Evolutionary conservation across 2,113 vertebrate genomes (phyloP).

Genomic region (Mellivora capensis): DNA sequence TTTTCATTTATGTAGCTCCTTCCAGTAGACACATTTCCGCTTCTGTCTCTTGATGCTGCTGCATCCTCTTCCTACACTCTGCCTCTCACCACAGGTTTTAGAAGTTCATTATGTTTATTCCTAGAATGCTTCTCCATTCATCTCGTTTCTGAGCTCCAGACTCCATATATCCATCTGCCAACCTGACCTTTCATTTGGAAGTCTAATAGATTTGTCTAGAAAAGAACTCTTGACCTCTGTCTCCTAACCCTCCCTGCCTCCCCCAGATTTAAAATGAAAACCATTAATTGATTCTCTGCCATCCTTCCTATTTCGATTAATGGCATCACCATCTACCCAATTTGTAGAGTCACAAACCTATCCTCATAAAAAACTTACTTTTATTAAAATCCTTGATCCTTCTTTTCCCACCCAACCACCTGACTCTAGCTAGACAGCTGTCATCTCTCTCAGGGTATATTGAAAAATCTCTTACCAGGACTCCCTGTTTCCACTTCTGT

Average conservation of each 20-base stretch:
- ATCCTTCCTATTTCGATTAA: not conserved
- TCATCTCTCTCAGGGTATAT: not conserved
- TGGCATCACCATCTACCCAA: not conserved
- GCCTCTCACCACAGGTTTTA: not conserved
- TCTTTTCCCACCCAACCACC: not conserved
- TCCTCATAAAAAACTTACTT: not conserved
- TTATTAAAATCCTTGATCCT: not conserved
- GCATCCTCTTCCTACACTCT: not conserved
- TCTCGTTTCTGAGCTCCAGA: not conserved
- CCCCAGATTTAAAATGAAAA: not conserved
- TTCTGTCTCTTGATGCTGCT: not conserved
- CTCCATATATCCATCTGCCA: not conserved
- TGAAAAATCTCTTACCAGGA: not conserved
- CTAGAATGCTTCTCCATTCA: not conserved
- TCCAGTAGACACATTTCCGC: not conserved
- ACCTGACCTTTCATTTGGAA: not conserved
- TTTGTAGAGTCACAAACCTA: not conserved
- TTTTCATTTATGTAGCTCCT: not conserved
- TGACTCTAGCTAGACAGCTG: not conserved
- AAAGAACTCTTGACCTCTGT: not conserved
- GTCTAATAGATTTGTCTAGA: not conserved
- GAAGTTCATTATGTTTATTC: not conserved
- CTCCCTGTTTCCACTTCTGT: not conserved
- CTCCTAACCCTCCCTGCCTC: not conserved
- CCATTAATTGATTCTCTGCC: not conserved